Evolutionary conservation across 2,113 vertebrate genomes (phyloP).

Genomic region (Pardalotus punctatus): DNA sequence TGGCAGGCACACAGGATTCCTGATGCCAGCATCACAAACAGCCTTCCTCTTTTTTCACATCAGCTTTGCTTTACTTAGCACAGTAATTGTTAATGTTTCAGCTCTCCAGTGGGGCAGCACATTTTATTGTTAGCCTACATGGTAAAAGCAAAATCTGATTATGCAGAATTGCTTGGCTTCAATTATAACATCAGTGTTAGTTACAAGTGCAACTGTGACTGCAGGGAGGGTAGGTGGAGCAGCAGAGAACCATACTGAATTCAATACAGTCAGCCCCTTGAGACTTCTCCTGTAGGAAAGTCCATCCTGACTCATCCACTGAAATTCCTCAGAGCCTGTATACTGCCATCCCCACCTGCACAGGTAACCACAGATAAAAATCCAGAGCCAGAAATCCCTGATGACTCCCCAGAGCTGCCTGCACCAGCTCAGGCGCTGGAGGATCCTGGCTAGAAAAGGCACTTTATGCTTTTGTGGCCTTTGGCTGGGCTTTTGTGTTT

Average conservation of each 20-base stretch:
- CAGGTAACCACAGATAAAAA: neutral
- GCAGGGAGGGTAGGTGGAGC: neutral
- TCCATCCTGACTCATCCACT: neutral
- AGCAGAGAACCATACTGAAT: neutral
- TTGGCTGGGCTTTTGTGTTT: neutral
- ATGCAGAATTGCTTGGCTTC: neutral
- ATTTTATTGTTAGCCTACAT: neutral
- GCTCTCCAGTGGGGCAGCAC: neutral
- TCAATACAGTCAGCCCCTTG: neutral
- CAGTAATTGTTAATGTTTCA: neutral
- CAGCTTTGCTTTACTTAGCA: neutral
- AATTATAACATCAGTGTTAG: neutral
- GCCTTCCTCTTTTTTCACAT: neutral
- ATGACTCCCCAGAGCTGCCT: neutral
- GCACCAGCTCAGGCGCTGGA: neutral
- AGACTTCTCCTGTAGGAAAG: neutral
- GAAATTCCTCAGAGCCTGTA: neutral
- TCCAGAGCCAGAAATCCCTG: neutral
- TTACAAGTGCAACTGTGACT: neutral
- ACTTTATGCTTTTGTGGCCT: neutral
- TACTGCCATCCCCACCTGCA: neutral
- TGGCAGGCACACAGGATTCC: neutral
- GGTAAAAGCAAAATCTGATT: constrained; percentile 11
- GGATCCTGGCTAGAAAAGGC: neutral
- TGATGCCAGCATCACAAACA: neutral